Evolutionary conservation across 2,888 invertebrate species (phyloP).

Genomic region (Loripinus fragilis): DNA sequence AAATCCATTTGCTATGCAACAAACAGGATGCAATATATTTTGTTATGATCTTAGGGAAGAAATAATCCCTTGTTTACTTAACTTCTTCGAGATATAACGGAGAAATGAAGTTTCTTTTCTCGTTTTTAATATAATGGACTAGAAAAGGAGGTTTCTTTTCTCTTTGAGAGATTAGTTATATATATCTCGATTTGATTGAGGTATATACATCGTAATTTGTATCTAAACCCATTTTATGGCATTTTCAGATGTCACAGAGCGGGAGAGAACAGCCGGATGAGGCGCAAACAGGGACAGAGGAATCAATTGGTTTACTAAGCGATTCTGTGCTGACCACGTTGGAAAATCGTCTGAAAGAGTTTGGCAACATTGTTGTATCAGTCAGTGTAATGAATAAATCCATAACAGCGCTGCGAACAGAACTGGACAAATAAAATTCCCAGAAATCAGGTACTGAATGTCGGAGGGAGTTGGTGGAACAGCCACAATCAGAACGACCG

Average conservation of each 20-base stretch:
- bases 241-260: not conserved
- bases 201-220: not conserved
- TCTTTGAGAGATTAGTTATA: no score
- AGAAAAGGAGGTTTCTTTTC: no score
- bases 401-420: not conserved
- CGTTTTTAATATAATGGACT: no score
- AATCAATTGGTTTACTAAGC: not conserved
- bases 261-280: not conserved
- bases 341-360: not conserved
- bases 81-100: no score
- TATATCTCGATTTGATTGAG: not conserved
- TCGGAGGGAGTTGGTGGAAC: not conserved
- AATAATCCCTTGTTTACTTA: no score
- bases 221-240: not conserved
- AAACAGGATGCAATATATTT: no score
- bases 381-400: conserved; percentile 9
- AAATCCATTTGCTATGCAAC: no score
- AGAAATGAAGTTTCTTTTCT: no score
- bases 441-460: no score
- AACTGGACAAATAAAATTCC: not conserved
- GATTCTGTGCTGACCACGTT: not conserved
- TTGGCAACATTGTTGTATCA: no score
- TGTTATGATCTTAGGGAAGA: no score
- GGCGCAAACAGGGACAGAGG: not conserved
- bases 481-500: not conserved